These are phyloP conservation scores for Drosophila sturtevanti DNA, from an alignment of 1,140 invertebrate genomes.

Conservation along the genomic window DNA sequence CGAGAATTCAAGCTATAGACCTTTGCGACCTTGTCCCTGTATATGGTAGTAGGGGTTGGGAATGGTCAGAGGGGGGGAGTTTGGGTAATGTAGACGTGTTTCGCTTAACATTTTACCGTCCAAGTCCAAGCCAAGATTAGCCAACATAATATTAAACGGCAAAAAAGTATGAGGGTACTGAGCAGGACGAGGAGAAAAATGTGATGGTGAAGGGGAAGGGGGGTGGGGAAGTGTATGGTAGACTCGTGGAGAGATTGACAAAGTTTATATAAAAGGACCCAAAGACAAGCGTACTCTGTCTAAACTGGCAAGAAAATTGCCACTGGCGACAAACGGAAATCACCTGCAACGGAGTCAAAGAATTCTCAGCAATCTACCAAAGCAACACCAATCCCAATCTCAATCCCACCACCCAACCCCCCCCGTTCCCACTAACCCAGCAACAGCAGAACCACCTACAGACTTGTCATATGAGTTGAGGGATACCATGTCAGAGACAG, in stretches of 20 bases:
- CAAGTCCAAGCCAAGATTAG: slow-evolving; percentile 45
- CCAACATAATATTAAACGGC: slow-evolving; percentile 37
- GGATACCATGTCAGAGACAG: slow-evolving; percentile 9
- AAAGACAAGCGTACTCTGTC: slow-evolving; percentile 26
- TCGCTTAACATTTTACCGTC: slow-evolving; percentile 44
- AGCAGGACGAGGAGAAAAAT: too few species aligned
- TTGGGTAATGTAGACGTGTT: slow-evolving; percentile 48
- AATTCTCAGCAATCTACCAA: background rate
- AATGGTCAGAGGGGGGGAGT: too few species aligned
- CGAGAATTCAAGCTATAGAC: slow-evolving; percentile 14
- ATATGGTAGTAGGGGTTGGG: slow-evolving; percentile 11
- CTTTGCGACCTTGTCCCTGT: slow-evolving; percentile 30
- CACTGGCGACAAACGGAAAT: slow-evolving; percentile 54
- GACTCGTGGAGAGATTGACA: slow-evolving; percentile 34
- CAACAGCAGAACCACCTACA: background rate
- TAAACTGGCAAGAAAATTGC: slow-evolving; percentile 52
- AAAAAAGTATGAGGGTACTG: background rate
- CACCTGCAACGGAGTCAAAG: slow-evolving; percentile 48
- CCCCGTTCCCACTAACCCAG: too few species aligned
- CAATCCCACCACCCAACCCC: too few species aligned
- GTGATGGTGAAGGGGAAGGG: background rate
- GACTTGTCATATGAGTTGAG: slow-evolving; percentile 3
- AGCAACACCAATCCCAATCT: background rate
- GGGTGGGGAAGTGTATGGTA: background rate
- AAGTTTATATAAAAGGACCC: slow-evolving; percentile 49